phyloP scores from a whole-genome alignment of 2,888 invertebrate genomes.

The Pristionchus entomophagus region DNA sequence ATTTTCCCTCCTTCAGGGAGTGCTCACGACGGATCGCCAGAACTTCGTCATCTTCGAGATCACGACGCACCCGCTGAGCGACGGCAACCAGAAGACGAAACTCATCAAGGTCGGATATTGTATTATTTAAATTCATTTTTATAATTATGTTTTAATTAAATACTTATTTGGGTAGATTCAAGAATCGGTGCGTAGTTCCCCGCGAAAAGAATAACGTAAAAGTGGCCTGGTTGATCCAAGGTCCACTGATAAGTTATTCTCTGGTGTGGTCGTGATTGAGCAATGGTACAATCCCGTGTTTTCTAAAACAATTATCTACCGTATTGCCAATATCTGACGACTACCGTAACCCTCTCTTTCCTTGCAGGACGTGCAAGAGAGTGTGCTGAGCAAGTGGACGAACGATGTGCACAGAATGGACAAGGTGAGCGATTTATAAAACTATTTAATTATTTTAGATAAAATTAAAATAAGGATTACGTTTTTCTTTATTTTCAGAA shows the following conservation, averaged over 20 bases:
- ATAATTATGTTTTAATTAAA: neutral
- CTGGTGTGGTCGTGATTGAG: neutral
- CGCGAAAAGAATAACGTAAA: neutral
- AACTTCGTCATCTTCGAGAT: conserved; percentile 99
- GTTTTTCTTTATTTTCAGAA: no score
- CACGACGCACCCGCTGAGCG: conserved; percentile 99
- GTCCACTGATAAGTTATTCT: neutral
- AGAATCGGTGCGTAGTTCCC: neutral
- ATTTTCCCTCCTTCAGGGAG: conserved; percentile 81
- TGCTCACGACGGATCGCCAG: conserved; percentile 98
- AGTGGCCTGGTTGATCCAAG: neutral
- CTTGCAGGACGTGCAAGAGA: conserved; percentile 87
- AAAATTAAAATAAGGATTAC: neutral
- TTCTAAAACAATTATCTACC: neutral
- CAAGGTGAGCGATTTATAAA: conserved; percentile 78
- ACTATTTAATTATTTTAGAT: neutral
- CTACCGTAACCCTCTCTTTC: neutral
- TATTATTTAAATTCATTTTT: neutral
- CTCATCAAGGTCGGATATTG: conserved; percentile 84
- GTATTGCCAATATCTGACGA: neutral
- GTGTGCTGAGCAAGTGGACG: conserved; percentile 93
- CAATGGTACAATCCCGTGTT: neutral
- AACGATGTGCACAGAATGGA: conserved; percentile 98
- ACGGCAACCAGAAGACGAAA: conserved; percentile 93
- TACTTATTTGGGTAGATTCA: neutral